Evolutionary conservation across 2,113 vertebrate genomes (phyloP), one percentile per base, ranked within the genome.

Genomic region (Hippocampus guttulatus): DNA sequence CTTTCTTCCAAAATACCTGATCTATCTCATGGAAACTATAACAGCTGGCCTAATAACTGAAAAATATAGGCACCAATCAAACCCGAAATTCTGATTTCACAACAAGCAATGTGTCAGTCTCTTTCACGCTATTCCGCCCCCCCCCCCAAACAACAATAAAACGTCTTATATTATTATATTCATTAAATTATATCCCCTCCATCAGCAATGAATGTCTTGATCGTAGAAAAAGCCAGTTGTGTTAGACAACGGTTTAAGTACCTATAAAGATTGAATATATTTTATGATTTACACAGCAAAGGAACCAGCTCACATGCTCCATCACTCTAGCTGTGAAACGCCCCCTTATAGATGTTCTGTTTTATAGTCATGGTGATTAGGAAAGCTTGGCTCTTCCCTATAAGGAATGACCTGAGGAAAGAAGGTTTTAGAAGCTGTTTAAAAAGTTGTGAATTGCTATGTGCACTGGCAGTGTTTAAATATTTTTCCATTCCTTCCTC

Each of bases 311-410:
- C 70, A 68, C 5, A 55, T 55, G 54, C 75, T 71, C 75, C 45
- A 25, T 67, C 49, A 73, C 64, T 82, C 66, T 16, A 49, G 12
- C 57, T 71, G n/a, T 71, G 66, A 41, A 47, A 51, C 73, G 21
- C 68, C 67, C 65, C 71, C 21, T 54, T 51, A 61, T 63, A 86
- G 65, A 77, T 74, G 73, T 76, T 16, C 75, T 71, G 64, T 79
- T 84, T 83, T 76, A 75, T 68, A 67, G 74, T 74, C n/a, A 65
- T 66, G 64, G 72, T 90, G 84, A 88, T 87, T 83, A 86, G 65
- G 83, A 81, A 78, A 68, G 76, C 81, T 75, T 71, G 61, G 69
- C 68, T 62, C 73, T 70, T 76, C 75, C 79, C 79, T 71, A 43
- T 14, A 58, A 67, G 82, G 72, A 71, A 73, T 71, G 64, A 74